Percentiles rank a stretch among this genome's conserved stretches.
Conservation (phyloP, 2,888 invertebrate species). For the Cryptus armator region DNA sequence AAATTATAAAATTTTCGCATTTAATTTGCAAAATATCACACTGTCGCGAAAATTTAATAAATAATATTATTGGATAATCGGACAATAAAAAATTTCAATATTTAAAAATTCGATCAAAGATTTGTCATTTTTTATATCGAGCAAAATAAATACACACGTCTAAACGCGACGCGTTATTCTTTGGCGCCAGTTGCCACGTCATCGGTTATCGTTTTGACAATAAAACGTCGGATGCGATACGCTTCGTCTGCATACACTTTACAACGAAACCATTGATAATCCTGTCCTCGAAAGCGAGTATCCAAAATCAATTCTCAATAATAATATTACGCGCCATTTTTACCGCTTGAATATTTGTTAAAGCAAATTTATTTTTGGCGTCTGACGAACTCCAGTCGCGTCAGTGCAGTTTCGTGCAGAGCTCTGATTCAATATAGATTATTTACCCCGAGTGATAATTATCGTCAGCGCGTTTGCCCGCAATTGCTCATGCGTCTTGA, state of each 20-base stretch:
- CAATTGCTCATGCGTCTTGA: slow-evolving; percentile 36
- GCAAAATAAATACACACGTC: neutral
- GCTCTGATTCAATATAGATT: slow-evolving; percentile 49
- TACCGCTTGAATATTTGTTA: neutral
- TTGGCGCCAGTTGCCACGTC: neutral
- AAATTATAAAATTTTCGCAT: too few relatives aligned
- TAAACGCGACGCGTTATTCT: neutral
- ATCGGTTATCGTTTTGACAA: slow-evolving; percentile 13
- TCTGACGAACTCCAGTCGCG: slow-evolving; percentile 2
- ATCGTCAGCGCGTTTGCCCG: slow-evolving; percentile 18
- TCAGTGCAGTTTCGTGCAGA: neutral
- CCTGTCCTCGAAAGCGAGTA: neutral
- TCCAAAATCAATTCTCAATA: neutral
- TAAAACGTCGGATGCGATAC: neutral
- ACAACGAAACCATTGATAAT: neutral
- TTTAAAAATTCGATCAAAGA: too few relatives aligned
- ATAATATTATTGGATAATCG: too few relatives aligned
- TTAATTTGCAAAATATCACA: too few relatives aligned
- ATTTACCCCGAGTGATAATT: slow-evolving; percentile 61
- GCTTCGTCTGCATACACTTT: neutral
- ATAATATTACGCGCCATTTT: neutral
- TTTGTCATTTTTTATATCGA: too few relatives aligned
- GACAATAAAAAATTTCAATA: too few relatives aligned
- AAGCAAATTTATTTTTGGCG: neutral
- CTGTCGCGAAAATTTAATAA: too few relatives aligned